Conservation (phyloP, 2,888 invertebrate species). For the Epirrhoe tristata region DNA sequence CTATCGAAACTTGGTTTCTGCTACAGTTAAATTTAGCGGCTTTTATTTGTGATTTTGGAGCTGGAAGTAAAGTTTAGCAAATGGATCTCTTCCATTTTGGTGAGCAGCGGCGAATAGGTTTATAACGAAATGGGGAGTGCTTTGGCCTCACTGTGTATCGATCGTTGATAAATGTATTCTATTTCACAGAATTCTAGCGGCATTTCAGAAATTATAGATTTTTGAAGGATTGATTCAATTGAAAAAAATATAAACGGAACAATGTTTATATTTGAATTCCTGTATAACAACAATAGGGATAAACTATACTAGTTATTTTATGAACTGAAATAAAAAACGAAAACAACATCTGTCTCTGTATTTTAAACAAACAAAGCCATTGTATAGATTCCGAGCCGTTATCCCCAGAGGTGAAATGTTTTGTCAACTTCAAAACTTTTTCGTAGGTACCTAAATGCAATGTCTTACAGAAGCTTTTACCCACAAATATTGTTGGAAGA, state of each 20-base stretch:
- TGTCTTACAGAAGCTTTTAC: conserved; percentile 20
- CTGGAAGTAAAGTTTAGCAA: conserved; percentile 42
- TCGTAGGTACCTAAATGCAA: conserved; percentile 18
- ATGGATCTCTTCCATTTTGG: conserved; percentile 34
- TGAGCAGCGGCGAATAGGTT: conserved; percentile 31
- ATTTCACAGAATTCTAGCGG: not conserved
- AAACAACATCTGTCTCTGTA: not conserved
- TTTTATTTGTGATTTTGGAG: conserved; percentile 43
- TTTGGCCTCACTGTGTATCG: conserved; percentile 6
- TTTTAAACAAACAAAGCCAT: conserved; percentile 20
- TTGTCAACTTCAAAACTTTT: conserved; percentile 26
- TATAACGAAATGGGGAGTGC: conserved; percentile 27
- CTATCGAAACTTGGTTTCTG: conserved; percentile 32
- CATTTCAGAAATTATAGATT: not conserved
- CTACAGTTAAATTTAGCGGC: conserved; percentile 38
- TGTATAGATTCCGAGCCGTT: conserved; percentile 14
- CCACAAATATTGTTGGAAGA: conserved; percentile 14
- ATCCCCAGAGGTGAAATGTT: conserved; percentile 24
- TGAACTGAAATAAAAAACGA: conserved; percentile 2
- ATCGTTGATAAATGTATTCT: conserved; percentile 9
- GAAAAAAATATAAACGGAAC: not conserved
- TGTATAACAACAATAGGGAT: no score
- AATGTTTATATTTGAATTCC: no score
- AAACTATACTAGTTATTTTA: not conserved
- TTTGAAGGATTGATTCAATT: not conserved